phyloP scores from a whole-genome alignment of 1,140 invertebrate species.

The Aplysia californica region DNA sequence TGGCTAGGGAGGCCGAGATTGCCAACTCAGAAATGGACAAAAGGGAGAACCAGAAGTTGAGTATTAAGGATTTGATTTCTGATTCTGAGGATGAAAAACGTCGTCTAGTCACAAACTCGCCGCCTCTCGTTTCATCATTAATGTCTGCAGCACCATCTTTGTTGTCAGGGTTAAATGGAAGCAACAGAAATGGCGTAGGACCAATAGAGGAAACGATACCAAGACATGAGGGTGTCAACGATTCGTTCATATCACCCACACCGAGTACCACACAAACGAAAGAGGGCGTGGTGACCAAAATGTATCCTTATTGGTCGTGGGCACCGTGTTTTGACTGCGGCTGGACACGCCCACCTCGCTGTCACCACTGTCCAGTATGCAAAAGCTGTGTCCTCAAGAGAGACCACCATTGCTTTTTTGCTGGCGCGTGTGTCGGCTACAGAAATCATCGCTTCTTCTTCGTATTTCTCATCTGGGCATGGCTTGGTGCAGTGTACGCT shows the following conservation, averaged over 20 bases:
- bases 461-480: constrained; percentile 77
- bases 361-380: constrained; percentile 40
- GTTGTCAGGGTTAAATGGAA: no score
- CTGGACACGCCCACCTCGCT: constrained; percentile 34
- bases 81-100: no score
- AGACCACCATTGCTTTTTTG: constrained; percentile 95
- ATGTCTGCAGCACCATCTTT: no score
- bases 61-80: no score
- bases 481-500: constrained; percentile 31
- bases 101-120: no score
- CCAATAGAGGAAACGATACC: no score
- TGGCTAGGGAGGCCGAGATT: no score
- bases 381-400: constrained; percentile 69
- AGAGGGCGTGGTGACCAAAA: constrained; percentile 14
- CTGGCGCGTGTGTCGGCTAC: constrained; percentile 89
- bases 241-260: constrained; percentile 21
- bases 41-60: no score
- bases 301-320: constrained; percentile 52
- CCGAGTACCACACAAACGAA: constrained; percentile 13
- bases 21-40: no score
- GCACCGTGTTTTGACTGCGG: constrained; percentile 44
- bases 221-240: neutral
- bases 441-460: constrained; percentile 90
- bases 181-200: no score
- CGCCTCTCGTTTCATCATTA: no score